These are phyloP conservation scores for Trachops cirrhosus DNA, from an alignment of 2,797 vertebrate species.

Conservation along the genomic window DNA sequence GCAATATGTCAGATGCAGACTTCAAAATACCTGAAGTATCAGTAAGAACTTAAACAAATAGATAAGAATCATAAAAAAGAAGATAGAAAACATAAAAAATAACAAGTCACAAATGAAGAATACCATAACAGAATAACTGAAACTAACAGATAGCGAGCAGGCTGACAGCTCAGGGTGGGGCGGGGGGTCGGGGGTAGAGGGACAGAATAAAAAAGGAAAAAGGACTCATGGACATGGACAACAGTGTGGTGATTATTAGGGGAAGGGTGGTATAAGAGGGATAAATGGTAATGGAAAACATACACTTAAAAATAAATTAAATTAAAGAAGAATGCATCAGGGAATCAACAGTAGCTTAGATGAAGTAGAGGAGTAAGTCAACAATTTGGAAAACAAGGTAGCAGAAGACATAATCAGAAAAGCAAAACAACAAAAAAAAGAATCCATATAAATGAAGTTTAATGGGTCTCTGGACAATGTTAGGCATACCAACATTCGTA, in stretches of 20 bases:
- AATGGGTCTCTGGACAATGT: not conserved
- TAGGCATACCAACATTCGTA: not conserved
- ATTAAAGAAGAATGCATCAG: not conserved
- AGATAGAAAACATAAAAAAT: not conserved
- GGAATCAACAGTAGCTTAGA: not conserved
- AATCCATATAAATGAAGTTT: not conserved
- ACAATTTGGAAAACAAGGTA: not conserved
- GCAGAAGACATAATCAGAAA: not conserved
- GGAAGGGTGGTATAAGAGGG: not conserved
- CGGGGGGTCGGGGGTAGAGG: not conserved
- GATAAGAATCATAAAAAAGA: not conserved
- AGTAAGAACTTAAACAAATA: not conserved
- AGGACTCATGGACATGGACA: not conserved
- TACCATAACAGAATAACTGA: not conserved
- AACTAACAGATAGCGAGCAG: not conserved
- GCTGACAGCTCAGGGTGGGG: not conserved
- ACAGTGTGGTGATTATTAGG: not conserved
- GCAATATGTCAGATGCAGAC: not conserved
- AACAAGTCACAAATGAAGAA: not conserved
- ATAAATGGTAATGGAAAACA: not conserved
- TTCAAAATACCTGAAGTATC: not conserved
- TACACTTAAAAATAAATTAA: not conserved
- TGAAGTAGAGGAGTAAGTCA: not conserved
- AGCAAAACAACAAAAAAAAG: not conserved
- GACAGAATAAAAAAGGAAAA: not conserved